phyloP scores from a whole-genome alignment of 2,797 vertebrate species.

The Gymnoscopelus microlampas region DNA sequence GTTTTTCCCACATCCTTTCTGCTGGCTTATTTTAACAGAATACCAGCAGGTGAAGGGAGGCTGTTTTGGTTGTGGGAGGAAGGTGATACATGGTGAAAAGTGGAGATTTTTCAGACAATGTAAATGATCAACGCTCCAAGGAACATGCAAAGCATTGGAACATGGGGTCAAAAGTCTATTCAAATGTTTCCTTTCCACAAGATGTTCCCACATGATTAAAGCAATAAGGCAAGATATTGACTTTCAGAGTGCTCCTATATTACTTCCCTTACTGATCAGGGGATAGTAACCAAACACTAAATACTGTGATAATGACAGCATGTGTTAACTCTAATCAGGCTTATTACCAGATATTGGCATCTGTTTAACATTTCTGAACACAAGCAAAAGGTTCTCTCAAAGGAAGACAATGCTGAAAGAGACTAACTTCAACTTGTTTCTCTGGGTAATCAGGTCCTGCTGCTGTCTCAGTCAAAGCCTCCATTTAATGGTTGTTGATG shows the following conservation, averaged over 20 bases:
- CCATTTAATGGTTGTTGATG: slow-evolving; percentile 26
- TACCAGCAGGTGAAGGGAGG: slow-evolving; percentile 11
- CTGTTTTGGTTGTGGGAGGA: slow-evolving; percentile 7
- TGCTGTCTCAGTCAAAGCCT: slow-evolving; percentile 41
- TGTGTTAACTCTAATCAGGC: slow-evolving; percentile 24
- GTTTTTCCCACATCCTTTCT: slow-evolving; percentile 8
- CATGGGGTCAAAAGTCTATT: neutral
- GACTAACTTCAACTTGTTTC: slow-evolving; percentile 37
- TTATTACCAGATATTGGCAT: slow-evolving; percentile 15
- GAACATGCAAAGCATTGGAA: neutral
- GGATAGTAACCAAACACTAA: neutral
- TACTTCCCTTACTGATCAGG: too few species aligned
- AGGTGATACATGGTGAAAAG: too few species aligned
- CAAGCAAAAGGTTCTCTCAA: slow-evolving; percentile 22
- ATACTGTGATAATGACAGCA: slow-evolving; percentile 2
- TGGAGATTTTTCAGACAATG: too few species aligned
- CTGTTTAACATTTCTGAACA: slow-evolving; percentile 27
- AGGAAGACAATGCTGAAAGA: slow-evolving; percentile 40
- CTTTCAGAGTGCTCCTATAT: too few species aligned
- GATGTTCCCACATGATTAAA: neutral
- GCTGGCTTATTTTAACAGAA: slow-evolving; percentile 9
- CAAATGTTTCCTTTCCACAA: too few species aligned
- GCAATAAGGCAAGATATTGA: neutral
- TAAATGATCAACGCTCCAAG: too few species aligned
- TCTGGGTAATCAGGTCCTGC: slow-evolving; percentile 36